Percentiles rank a stretch among this genome's conserved stretches.
These are phyloP conservation scores for Lasiurus borealis DNA, from an alignment of 2,113 vertebrate species.

Conservation along the genomic window DNA sequence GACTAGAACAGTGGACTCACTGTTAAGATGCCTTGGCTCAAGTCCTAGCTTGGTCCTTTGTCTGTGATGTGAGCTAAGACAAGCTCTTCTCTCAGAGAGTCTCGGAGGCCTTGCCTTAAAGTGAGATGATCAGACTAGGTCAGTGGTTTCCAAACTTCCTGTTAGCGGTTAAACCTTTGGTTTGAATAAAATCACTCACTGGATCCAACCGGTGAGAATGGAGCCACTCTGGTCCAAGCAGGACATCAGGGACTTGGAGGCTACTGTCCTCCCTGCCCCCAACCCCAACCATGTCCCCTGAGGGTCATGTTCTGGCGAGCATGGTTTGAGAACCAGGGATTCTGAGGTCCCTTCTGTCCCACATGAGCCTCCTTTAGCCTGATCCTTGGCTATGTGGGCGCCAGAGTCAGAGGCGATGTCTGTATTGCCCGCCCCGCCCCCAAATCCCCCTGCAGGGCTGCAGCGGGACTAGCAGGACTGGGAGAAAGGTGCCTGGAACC, in stretches of 20 bases:
- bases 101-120: background rate
- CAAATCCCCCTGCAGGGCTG: no score
- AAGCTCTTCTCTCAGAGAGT: background rate
- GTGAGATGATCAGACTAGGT: constrained; percentile 41
- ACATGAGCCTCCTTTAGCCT: background rate
- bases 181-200: background rate
- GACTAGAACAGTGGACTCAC: background rate
- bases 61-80: background rate
- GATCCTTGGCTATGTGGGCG: no score
- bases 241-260: background rate
- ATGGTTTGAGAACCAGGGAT: background rate
- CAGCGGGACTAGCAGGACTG: no score
- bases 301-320: background rate
- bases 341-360: background rate
- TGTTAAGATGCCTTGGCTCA: background rate
- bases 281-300: background rate
- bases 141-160: background rate
- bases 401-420: no score
- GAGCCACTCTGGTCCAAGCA: background rate
- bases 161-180: constrained; percentile 34
- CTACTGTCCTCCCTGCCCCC: background rate
- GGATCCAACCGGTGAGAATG: background rate
- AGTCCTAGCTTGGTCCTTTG: background rate
- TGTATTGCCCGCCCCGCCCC: no score
- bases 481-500: no score